Evolutionary conservation across 2,888 invertebrate genomes (phyloP).

Genomic region (Ophion costatus): DNA sequence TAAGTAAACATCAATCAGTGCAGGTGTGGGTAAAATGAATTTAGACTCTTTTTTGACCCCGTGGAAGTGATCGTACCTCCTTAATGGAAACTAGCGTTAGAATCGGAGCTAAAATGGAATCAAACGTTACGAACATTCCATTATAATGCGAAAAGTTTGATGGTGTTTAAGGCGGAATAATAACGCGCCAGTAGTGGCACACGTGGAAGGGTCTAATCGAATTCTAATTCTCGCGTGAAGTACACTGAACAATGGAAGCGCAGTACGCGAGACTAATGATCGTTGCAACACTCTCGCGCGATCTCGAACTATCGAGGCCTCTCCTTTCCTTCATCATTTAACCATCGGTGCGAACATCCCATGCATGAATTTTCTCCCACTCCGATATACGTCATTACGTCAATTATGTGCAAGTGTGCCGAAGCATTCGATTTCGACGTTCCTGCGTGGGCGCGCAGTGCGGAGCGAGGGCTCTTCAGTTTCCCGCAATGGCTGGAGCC

Average conservation of each 20-base stretch:
- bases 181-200: conserved; percentile 15
- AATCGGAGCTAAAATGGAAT: too few relatives aligned
- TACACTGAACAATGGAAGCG: not conserved
- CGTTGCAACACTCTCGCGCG: conserved; percentile 39
- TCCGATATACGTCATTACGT: conserved; percentile 35
- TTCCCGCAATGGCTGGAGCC: conserved; percentile 11
- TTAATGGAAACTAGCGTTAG: not conserved
- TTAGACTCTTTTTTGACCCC: too few relatives aligned
- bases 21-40: too few relatives aligned
- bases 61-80: too few relatives aligned
- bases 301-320: conserved; percentile 32
- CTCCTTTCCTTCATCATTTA: not conserved
- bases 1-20: too few relatives aligned
- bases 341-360: not conserved
- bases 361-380: conserved; percentile 27
- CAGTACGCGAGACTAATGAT: conserved; percentile 33
- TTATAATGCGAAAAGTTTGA: not conserved
- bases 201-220: conserved; percentile 48
- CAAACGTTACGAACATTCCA: too few relatives aligned
- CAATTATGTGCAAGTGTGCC: conserved; percentile 52
- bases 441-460: conserved; percentile 7
- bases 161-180: conserved; percentile 6
- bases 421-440: conserved; percentile 40
- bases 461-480: conserved; percentile 6
- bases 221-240: conserved; percentile 29